Evolutionary conservation across 2,888 invertebrate species (phyloP), one percentile per base, ranked within the genome.

Genomic region (Aethes cnicana): DNA sequence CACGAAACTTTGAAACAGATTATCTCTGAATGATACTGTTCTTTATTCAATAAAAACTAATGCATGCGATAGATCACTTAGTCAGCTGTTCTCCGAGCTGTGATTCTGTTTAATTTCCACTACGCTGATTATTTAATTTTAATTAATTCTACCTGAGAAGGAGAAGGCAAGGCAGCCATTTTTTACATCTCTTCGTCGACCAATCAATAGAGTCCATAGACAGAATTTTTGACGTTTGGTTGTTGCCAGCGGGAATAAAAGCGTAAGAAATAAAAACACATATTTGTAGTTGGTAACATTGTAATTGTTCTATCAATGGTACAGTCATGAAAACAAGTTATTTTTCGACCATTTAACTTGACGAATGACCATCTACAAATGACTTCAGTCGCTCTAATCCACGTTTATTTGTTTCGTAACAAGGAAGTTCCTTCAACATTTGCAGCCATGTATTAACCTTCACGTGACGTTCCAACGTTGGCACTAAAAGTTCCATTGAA

Each of bases 101-200:
- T 23, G 55, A 57, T 61, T 56, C 49, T 53, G 57, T 55, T 43
- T 49, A 61, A 58, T 64, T 68, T 59, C 37, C 67, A 61, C 62
- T 49, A 55, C 63, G 71, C 55, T 56, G 68, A 62, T 70, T 72
- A 74, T 68, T 68, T 68, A 78, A 77, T 80, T 76, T 66, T 66
- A 69, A 73, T 69, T 70, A 75, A 63, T 79, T 87, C 89, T 94
- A 95, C 94, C 94, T 94, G 94, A 88, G 94, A 94, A 90, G 95
- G 94, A 91, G 94, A 95, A 91, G 94, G 95, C 93, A 95, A 91
- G 88, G 94, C 93, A 92, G 95, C 95, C 95, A 95, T 95, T 94
- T 95, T 93, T 90, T 81, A 90, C 90, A 90, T 90, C 85, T 88
- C 90, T 81, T 81, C 81, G 74, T 83, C 78, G 87, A 89, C 90